Evolutionary conservation across 2,113 vertebrate genomes (phyloP).

Genomic region (Thomomys bottae): DNA sequence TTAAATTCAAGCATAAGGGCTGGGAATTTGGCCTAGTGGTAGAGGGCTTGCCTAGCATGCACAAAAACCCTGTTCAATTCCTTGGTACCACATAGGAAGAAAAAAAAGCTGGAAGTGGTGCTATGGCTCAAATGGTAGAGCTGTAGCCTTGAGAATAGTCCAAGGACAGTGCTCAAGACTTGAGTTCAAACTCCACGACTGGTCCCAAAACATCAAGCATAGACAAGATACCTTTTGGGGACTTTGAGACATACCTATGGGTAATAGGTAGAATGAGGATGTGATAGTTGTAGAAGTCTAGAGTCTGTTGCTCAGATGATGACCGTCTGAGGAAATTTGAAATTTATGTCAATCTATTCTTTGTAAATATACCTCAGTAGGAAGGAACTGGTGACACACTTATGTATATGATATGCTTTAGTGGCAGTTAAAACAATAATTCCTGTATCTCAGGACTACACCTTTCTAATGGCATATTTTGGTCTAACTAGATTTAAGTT

Average conservation of each 20-base stretch:
- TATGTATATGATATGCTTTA: not conserved
- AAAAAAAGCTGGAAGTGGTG: too few species aligned
- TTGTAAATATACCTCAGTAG: not conserved
- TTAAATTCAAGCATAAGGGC: not conserved
- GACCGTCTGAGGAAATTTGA: not conserved
- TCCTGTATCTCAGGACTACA: not conserved
- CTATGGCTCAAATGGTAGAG: too few species aligned
- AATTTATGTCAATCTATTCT: not conserved
- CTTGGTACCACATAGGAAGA: too few species aligned
- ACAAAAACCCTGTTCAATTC: too few species aligned
- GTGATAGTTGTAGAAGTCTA: not conserved
- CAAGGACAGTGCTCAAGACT: too few species aligned
- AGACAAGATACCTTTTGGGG: not conserved
- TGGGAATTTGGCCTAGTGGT: too few species aligned
- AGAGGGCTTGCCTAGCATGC: too few species aligned
- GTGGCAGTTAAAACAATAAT: not conserved
- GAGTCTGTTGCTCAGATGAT: not conserved
- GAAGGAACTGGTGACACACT: not conserved
- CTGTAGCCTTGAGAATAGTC: too few species aligned
- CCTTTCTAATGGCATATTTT: conserved; percentile 22
- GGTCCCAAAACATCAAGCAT: too few species aligned
- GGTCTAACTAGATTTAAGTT: not conserved
- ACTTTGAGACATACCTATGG: not conserved
- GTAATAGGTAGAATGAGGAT: not conserved
- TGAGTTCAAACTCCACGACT: too few species aligned